These are phyloP conservation scores for Dicycla oo DNA, from an alignment of 2,888 invertebrate species.

Conservation along the genomic window DNA sequence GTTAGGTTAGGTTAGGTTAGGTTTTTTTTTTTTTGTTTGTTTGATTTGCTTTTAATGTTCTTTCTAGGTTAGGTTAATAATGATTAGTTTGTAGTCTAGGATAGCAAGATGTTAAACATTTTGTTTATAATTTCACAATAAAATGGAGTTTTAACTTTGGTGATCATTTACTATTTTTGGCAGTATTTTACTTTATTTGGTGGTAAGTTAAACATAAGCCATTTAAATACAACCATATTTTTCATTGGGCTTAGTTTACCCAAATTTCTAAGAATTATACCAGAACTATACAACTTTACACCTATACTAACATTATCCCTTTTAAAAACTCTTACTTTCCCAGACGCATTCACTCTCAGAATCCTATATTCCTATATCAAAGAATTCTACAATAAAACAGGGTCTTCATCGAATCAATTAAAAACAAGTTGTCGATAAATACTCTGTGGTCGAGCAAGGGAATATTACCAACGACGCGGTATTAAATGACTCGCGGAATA, in stretches of 20 bases:
- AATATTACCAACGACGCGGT: conserved; percentile 33
- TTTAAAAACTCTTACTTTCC: conserved; percentile 49
- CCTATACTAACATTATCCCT: background rate
- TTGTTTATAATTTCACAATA: too few relatives aligned
- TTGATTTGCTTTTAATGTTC: too few relatives aligned
- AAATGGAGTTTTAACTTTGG: too few relatives aligned
- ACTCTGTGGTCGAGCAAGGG: conserved; percentile 10
- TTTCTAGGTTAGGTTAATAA: too few relatives aligned
- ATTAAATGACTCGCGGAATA: conserved; percentile 40
- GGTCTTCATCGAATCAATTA: conserved; percentile 56
- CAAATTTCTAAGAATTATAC: background rate
- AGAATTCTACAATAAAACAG: conserved; percentile 43
- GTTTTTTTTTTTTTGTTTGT: too few relatives aligned
- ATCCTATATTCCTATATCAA: conserved; percentile 22
- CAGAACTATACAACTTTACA: background rate
- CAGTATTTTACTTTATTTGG: too few relatives aligned
- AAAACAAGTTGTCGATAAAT: conserved; percentile 60
- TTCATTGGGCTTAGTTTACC: background rate
- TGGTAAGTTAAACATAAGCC: too few relatives aligned
- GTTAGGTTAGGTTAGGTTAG: too few relatives aligned
- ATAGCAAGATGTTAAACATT: too few relatives aligned
- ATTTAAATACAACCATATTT: background rate
- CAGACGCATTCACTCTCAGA: conserved; percentile 25
- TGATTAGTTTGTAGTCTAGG: too few relatives aligned
- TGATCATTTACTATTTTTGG: too few relatives aligned